phyloP scores from a whole-genome alignment of 64 coral and sea anemone genomes.

The Stichodactyla helianthus region DNA sequence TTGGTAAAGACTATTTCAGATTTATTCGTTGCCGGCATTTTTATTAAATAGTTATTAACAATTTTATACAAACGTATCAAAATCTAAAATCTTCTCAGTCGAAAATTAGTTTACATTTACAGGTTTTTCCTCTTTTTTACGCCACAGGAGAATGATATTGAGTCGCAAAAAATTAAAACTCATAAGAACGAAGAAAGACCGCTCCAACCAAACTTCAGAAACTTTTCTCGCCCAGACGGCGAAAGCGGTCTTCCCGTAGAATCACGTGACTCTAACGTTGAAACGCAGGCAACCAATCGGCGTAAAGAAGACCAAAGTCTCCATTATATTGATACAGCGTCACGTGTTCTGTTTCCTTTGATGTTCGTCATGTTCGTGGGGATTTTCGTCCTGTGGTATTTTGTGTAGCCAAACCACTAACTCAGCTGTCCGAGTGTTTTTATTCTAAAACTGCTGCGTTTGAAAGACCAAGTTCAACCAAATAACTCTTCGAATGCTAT shows the following conservation, averaged over 20 bases:
- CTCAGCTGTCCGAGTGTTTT: too few species aligned
- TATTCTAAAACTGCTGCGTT: too few species aligned
- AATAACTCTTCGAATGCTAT: too few species aligned
- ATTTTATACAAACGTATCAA: too few species aligned
- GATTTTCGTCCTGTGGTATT: background rate
- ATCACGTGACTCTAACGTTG: background rate
- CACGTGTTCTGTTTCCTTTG: constrained; percentile 29
- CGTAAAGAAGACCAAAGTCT: background rate
- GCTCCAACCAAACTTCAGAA: background rate
- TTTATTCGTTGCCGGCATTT: too few species aligned
- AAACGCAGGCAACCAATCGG: background rate
- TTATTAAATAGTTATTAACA: too few species aligned
- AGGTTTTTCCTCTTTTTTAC: background rate
- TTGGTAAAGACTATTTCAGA: too few species aligned
- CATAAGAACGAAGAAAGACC: background rate
- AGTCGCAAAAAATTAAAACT: background rate
- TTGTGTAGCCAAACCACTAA: background rate
- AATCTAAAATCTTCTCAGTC: too few species aligned
- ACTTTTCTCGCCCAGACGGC: background rate
- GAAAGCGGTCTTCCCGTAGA: background rate
- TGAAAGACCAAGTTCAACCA: too few species aligned
- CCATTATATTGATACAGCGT: constrained; percentile 40
- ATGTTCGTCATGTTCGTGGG: constrained; percentile 19
- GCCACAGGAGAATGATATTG: background rate
- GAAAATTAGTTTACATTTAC: background rate